Evolutionary conservation across 2,797 vertebrate genomes (phyloP).

Genomic region (Hydrophis major): DNA sequence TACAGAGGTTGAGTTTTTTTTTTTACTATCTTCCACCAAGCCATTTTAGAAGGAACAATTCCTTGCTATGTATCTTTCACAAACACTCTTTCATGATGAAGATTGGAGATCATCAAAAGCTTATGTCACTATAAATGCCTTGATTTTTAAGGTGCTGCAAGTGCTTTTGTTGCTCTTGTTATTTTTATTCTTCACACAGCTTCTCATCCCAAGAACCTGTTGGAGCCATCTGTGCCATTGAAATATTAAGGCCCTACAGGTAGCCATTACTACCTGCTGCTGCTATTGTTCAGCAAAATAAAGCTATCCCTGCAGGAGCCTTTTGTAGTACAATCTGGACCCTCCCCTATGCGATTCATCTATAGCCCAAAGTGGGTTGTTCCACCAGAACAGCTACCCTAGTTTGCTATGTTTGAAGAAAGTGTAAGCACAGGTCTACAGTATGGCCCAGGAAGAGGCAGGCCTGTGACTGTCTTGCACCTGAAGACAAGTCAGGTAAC

Average conservation of each 20-base stretch:
- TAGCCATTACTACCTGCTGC: slow-evolving; percentile 24
- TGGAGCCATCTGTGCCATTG: slow-evolving; percentile 21
- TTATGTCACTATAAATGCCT: neutral
- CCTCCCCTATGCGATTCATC: neutral
- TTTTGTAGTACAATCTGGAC: slow-evolving; percentile 1
- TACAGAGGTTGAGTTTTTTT: neutral
- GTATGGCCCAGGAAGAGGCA: slow-evolving; percentile 5
- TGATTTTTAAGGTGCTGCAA: neutral
- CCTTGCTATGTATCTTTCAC: neutral
- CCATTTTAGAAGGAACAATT: neutral
- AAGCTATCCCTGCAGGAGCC: neutral
- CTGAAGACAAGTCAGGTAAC: slow-evolving; percentile 24
- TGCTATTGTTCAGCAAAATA: slow-evolving; percentile 7
- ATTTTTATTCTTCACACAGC: neutral
- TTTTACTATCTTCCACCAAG: neutral
- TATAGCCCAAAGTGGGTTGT: neutral
- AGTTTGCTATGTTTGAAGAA: neutral
- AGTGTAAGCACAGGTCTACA: slow-evolving; percentile 1
- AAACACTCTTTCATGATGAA: neutral
- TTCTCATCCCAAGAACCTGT: neutral
- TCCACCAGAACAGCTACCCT: neutral
- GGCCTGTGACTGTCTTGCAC: slow-evolving; percentile 17
- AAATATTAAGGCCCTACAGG: neutral
- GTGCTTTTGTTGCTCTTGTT: neutral
- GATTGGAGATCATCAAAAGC: neutral